Base-by-base conservation (phyloP, 30 jellyfish, hydroid and myxozoan genomes). In the Phacellophora camtschatica region DNA sequence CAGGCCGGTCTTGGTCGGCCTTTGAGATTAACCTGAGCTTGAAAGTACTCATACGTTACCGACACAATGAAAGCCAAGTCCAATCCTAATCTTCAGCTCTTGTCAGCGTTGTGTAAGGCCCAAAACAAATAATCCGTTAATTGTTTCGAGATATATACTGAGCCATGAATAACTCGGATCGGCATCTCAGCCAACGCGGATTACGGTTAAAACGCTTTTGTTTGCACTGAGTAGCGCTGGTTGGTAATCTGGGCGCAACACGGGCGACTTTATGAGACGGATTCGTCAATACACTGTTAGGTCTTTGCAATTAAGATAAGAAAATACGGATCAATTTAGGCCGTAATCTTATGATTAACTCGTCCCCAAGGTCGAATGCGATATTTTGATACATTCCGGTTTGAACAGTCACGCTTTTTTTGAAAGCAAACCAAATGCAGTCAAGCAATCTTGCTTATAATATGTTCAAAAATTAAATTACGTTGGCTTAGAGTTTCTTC, bases 41-140 rank as follows among this genome's bases (percentile, higher is more conserved):
- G 46, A 61, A 66, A 18, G 74, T 51, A 54, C 43, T 73, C 74
- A 50, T 73, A 50, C 74, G 22, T 8, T 63, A 43, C 86, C 86
- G 86, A 62, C 86, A 73, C 86, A 73, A 73, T 41, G 86, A 55
- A 39, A 51, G 64, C 74, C 28, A 41, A 66, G 29, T 8, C n/a
- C 48, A 58, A 77, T 77, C 89, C 81, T 77, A 77, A 77, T 63
- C 89, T 77, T 53, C 51, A 77, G 78, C 89, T 77, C 81, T 77
- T 77, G 89, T 49, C 81, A 33, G 46, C 81, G 81, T 77, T 58
- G 81, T 58, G 89, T 74, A 77, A 77, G 89, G 81, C 63, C 89
- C 81, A 77, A 77, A 77, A 77, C 81, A 77, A 62, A 77, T 77
- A 77, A 77, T 77, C 79, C 82, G 36, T 20, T 36, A 34, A 77